phyloP scores from a whole-genome alignment of 2,113 vertebrate genomes.

The Rafetus swinhoei region DNA sequence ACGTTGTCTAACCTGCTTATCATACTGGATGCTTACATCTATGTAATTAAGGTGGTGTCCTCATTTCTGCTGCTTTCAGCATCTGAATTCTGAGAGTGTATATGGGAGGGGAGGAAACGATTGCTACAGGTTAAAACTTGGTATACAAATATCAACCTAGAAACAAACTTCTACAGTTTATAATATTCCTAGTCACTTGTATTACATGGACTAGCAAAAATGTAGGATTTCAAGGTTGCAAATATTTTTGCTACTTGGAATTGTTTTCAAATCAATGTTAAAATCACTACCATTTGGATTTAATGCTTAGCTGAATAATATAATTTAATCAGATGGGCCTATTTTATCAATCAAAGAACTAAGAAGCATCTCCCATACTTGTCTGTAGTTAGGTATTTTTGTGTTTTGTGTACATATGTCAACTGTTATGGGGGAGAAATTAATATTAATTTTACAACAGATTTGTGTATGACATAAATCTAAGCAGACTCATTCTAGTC shows the following conservation, averaged over 20 bases:
- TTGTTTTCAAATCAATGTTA: neutral
- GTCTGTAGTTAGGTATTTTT: neutral
- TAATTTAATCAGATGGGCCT: neutral
- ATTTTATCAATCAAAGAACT: neutral
- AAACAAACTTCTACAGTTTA: neutral
- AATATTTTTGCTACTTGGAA: neutral
- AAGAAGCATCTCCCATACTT: neutral
- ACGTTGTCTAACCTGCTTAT: neutral
- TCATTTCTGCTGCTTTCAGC: constrained; percentile 5
- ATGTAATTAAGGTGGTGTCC: neutral
- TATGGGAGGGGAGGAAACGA: neutral
- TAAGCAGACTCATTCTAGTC: neutral
- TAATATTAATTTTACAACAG: neutral
- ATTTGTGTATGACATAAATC: neutral
- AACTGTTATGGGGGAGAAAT: neutral
- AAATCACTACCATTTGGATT: neutral
- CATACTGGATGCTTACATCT: neutral
- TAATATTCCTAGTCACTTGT: neutral
- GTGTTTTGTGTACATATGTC: neutral
- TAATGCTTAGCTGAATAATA: neutral
- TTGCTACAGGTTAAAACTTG: neutral
- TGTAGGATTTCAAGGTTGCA: neutral
- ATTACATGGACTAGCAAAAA: neutral
- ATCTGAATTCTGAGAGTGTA: neutral
- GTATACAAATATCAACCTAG: neutral